These are phyloP conservation scores for Lepidocyrtoides sp. DNA, from an alignment of 2,888 invertebrate species.

Conservation along the genomic window DNA sequence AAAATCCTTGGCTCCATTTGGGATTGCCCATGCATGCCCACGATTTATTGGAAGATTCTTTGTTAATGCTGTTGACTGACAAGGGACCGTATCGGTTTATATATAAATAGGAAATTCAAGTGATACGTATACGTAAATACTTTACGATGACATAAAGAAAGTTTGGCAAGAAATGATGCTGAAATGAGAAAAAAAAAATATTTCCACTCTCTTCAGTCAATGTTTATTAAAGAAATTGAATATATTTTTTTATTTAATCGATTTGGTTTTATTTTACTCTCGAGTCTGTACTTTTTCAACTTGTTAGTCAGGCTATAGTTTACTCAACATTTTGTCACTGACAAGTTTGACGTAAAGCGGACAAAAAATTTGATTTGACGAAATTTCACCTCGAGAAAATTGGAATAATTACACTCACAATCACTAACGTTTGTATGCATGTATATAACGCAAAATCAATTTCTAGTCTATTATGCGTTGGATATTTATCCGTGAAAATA, in stretches of 20 bases:
- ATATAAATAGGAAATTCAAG: background rate
- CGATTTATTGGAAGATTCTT: slow-evolving; percentile 30
- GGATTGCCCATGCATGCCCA: background rate
- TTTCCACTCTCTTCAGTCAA: background rate
- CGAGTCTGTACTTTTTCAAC: background rate
- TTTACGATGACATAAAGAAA: background rate
- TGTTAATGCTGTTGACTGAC: slow-evolving; percentile 7
- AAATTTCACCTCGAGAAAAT: no score
- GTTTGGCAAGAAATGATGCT: background rate
- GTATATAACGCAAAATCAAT: no score
- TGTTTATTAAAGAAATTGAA: background rate
- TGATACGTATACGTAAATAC: background rate
- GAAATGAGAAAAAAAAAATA: background rate
- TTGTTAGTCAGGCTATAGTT: background rate
- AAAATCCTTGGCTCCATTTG: slow-evolving; percentile 19
- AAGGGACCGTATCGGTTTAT: slow-evolving; percentile 4
- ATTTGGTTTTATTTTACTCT: background rate
- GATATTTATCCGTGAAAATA: background rate
- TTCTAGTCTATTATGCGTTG: no score
- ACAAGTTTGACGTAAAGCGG: no score
- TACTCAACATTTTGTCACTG: background rate
- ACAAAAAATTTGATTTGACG: no score
- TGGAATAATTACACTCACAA: no score
- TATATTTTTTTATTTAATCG: background rate
- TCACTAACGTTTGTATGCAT: no score